These are phyloP conservation scores for Pseudoatta argentina DNA, from an alignment of 1,140 invertebrate species.

Conservation along the genomic window DNA sequence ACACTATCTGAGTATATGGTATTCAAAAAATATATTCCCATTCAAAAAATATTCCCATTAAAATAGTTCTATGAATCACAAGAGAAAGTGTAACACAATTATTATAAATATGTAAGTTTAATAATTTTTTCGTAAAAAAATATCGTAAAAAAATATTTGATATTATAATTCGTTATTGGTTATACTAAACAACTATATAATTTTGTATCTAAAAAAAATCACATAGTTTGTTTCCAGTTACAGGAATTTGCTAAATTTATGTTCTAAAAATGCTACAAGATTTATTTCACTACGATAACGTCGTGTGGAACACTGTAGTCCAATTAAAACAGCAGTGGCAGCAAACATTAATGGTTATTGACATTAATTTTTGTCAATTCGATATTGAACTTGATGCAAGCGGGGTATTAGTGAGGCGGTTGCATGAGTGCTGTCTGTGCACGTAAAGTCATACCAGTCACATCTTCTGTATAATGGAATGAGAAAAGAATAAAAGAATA, in stretches of 20 bases:
- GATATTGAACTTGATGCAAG: constrained; percentile 45
- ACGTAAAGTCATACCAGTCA: constrained; percentile 77
- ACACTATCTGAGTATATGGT: background rate
- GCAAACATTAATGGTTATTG: constrained; percentile 18
- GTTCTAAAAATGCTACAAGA: constrained; percentile 1
- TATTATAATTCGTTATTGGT: background rate
- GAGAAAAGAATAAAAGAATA: constrained; percentile 66
- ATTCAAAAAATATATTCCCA: constrained; percentile 35
- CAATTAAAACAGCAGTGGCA: constrained; percentile 6
- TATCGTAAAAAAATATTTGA: constrained; percentile 1
- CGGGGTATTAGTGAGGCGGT: constrained; percentile 70
- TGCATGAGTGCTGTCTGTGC: constrained; percentile 76
- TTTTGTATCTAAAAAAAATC: background rate
- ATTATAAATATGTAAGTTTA: constrained; percentile 26
- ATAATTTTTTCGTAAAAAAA: background rate
- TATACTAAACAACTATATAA: background rate
- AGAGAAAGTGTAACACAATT: constrained; percentile 7
- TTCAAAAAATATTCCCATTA: background rate
- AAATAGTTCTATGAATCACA: background rate
- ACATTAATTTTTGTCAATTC: constrained; percentile 44
- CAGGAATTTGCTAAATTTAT: background rate
- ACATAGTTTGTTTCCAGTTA: background rate
- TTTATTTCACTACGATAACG: constrained; percentile 18
- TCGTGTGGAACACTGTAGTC: background rate
- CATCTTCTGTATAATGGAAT: constrained; percentile 77